These are phyloP conservation scores for Hetaerina titia DNA, from an alignment of 2,888 invertebrate genomes.

Conservation along the genomic window DNA sequence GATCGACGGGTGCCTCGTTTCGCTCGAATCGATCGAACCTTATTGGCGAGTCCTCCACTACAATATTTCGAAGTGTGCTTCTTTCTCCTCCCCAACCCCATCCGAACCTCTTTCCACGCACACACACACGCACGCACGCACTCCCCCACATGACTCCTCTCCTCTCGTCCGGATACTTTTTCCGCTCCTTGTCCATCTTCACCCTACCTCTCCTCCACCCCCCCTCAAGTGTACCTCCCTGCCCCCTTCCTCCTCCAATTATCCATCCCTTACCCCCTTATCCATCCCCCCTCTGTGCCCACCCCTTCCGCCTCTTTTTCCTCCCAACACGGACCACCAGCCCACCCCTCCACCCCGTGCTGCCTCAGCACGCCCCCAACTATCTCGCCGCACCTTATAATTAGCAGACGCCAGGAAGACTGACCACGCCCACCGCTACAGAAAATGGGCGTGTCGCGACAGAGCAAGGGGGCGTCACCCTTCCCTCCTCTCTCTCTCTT, in stretches of 20 bases:
- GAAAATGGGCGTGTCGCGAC: constrained; percentile 44
- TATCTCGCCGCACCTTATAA: constrained; percentile 55
- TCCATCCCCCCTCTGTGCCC: background rate
- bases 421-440: constrained; percentile 51
- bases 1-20: background rate
- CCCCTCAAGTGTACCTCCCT: background rate
- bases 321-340: background rate
- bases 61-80: background rate
- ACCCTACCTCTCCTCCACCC: background rate
- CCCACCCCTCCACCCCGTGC: background rate
- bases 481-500: background rate
- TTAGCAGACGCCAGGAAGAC: constrained; percentile 60
- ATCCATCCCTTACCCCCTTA: background rate
- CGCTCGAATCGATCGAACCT: background rate
- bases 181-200: constrained; percentile 10
- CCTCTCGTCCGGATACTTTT: background rate
- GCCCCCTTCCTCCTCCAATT: background rate
- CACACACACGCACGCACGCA: too few relatives aligned
- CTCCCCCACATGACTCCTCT: background rate
- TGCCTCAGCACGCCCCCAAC: constrained; percentile 2
- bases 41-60: background rate
- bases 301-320: background rate
- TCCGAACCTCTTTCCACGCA: background rate
- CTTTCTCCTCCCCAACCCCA: background rate
- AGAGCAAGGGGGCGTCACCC: constrained; percentile 12